Base-by-base conservation (phyloP, 2,888 invertebrate genomes). In the Parnassius smintheus region DNA sequence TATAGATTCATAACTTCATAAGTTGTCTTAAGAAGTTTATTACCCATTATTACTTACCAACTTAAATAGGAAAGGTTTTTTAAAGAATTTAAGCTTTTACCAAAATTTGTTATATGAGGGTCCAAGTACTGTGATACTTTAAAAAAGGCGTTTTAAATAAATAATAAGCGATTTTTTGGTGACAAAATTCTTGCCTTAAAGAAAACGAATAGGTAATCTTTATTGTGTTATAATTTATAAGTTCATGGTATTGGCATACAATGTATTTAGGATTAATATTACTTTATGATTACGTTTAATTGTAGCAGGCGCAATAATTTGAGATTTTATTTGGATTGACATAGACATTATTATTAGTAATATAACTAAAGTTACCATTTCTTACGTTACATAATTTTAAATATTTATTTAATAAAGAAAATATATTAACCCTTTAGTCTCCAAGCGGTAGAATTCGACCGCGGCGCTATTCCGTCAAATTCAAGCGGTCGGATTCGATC, bases 111-210 rank as follows among this genome's bases (percentile, higher is more conserved):
- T 3, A 45, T 51, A 22, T 58, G 59, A 56, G 63, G 63, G 63
- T 64, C 63, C 63, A 64, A 59, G 44, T 59, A 64, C 63, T 64
- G 63, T 64, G 63, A 64, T 64, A 64, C 25, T 59, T 56, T 52
- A 18, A 42, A 52, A 52, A 59, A 48, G 56, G 56, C 59, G 59
- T 59, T 18, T 25, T 45, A 18, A 52, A 41, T 45, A 18, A 52
- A 41, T 25, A 53, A 18, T 52, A 25, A 25, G 48, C 41, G 41
- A 42, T 42, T 44, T 54, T 54, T 13, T 46, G 46, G 53, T 62
- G 48, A 53, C 57, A 53, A 35, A 35, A 57, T n/a, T 56, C 62
- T 62, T 62, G 62, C 62, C 62, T 53, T 42, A 53, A 42, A 62
- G 11, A 61, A 35, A 41, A 54, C 41, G 41, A 52, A 46, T 52